Conservation (phyloP, 2,113 vertebrate species). For the Elephantulus edwardii region DNA sequence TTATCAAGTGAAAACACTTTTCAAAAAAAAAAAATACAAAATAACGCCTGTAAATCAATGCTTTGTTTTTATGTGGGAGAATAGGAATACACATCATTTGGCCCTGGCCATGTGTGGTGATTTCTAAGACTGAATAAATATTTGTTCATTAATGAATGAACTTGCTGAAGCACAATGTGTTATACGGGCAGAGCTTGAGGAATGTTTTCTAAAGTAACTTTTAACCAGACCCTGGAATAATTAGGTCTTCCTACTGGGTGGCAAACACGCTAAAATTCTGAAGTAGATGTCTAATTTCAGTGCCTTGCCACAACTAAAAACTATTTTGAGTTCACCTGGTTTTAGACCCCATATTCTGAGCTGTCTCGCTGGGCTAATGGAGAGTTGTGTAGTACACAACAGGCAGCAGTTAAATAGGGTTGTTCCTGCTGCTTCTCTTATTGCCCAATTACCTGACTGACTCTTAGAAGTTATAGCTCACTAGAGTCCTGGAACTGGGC, state of each 20-base stretch:
- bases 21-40: slow-evolving; percentile 18
- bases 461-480: slow-evolving; percentile 43
- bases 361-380: slow-evolving; percentile 52
- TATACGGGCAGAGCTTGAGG: neutral
- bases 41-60: neutral
- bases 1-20: neutral
- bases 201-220: neutral
- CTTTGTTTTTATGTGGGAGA: neutral
- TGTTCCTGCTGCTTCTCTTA: slow-evolving; percentile 38
- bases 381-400: neutral
- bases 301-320: slow-evolving; percentile 25
- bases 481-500: slow-evolving; percentile 8
- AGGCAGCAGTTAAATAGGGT: slow-evolving; percentile 42
- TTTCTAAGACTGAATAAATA: neutral
- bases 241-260: slow-evolving; percentile 23
- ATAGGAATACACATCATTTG: neutral
- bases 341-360: neutral
- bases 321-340: slow-evolving; percentile 64
- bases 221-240: slow-evolving; percentile 47
- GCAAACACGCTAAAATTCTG: neutral
- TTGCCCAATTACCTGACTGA: slow-evolving; percentile 51
- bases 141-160: neutral
- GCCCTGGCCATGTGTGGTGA: neutral
- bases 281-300: slow-evolving; percentile 39
- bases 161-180: neutral